Evolutionary conservation across 2,797 vertebrate species (phyloP).

Genomic region (Iguana delicatissima): DNA sequence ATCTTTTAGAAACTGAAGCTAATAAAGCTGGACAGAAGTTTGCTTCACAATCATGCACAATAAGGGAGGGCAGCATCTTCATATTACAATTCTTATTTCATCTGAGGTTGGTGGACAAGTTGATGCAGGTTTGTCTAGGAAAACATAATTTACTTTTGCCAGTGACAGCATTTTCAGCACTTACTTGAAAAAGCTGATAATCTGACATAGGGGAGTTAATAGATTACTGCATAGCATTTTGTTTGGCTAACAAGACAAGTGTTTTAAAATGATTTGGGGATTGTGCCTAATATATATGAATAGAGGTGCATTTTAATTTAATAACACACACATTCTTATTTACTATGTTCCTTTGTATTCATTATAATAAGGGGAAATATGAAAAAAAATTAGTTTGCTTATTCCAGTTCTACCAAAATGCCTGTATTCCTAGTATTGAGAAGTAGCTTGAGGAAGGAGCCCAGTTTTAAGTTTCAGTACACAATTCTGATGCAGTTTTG

Average conservation of each 20-base stretch:
- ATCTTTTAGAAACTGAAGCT: slow-evolving; percentile 21
- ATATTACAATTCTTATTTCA: slow-evolving; percentile 69
- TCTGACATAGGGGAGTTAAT: slow-evolving; percentile 78
- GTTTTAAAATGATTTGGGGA: slow-evolving; percentile 73
- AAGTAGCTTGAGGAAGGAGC: background rate
- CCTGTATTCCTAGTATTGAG: background rate
- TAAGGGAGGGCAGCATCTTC: slow-evolving; percentile 15
- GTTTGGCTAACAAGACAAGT: slow-evolving; percentile 79
- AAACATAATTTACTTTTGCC: slow-evolving; percentile 78
- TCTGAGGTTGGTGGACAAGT: slow-evolving; percentile 77
- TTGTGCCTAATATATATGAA: slow-evolving; percentile 62
- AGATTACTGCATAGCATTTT: slow-evolving; percentile 72
- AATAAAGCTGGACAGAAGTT: slow-evolving; percentile 47
- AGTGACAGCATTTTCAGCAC: slow-evolving; percentile 77
- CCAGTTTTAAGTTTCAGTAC: background rate
- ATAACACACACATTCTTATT: slow-evolving; percentile 39
- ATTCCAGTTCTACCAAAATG: slow-evolving; percentile 20
- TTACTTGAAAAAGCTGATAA: slow-evolving; percentile 82
- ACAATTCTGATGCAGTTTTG: background rate
- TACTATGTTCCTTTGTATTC: slow-evolving; percentile 49
- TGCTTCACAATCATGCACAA: slow-evolving; percentile 65
- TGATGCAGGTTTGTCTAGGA: slow-evolving; percentile 77
- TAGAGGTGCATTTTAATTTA: slow-evolving; percentile 69
- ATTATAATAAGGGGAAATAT: slow-evolving; percentile 40
- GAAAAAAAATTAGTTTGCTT: slow-evolving; percentile 28